Evolutionary conservation across 2,113 vertebrate genomes (phyloP), one percentile per base, ranked within the genome.

Genomic region (Dipodomys spectabilis): DNA sequence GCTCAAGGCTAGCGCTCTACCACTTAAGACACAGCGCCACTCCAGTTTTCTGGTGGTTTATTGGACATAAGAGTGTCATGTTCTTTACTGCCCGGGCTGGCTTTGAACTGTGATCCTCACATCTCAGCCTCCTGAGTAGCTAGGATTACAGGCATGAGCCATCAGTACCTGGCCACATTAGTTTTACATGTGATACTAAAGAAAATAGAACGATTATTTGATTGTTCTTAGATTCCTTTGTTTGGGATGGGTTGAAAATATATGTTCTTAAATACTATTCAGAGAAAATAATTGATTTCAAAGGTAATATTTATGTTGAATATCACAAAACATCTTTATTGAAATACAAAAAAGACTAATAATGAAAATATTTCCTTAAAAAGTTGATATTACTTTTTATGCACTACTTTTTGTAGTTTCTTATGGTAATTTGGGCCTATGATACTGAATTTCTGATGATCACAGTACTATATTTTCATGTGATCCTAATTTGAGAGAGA

Each of bases 361-460:
- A 18, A 18, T 90, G 28, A 15, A 82, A 93, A 77, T 78, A 65
- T 57, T 86, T 87, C 84, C 60, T 93, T 83, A 81, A 88, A 85
- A 79, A 95, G 22, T 1, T 82, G 57, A 90, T 25, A 7, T 32
- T 90, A 15, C 35, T 83, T 90, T 60, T 79, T 86, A 82, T 53
- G 32, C 32, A 62, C 12, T 64, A 53, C 30, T 23, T 81, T 91
- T 92, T 44, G 6, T 53, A 68, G 5, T 94, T 90, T 87, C 19
- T 60, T 62, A 78, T 80, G 67, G 81, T 28, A 18, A 71, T 60
- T 77, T 82, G 60, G 11, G 1, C 35, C 23, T 91, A 32, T 77
- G 45, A 10, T 93, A 88, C 39, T 53, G 22, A 81, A 16, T 82
- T 88, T 93, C 15, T 72, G 22, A 57, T 94, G 53, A 84, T 57